Base-by-base conservation (phyloP, 2,888 invertebrate genomes). In the Drosophila rellima region DNA sequence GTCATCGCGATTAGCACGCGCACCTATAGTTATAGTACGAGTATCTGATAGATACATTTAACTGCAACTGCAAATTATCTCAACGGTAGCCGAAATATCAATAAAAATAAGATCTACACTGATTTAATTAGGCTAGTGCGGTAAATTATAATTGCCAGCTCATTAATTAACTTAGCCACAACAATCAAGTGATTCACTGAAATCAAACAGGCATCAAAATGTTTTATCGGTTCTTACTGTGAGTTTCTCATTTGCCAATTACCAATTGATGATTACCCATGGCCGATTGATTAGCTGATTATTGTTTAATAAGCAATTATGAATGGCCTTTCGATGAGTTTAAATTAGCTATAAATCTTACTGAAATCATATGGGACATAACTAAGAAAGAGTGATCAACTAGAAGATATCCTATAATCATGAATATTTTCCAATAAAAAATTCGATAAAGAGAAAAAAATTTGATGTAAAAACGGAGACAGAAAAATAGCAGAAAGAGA, bases 1-100 rank as follows among this genome's bases (percentile, higher is more conserved):
- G 87, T 84, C 89, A 86, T 84, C 87, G 88, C 82, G 87, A 84
- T 84, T 83, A 78, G 79, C 78, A 70, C 72, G 78, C 71, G 74
- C 80, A 72, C 68, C 10, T n/a, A 15, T 33, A 15, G 1, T 8
- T 8, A 4, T 23, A 11, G 59, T 33, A 51, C 39, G 35, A 20
- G 67, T 74, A 79, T 82, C 82, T 76, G 70, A 73, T 78, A 60
- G 73, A 78, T 87, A 65, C 60, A 50, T 20, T 44, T 15, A 23
- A 8, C 35, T 6, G 35, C 29, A 33, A 13, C 17, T 47, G 26
- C 7, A 23, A 11, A 55, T 33, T 20, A 17, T 47, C 33, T 47
- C 35, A 26, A 47, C 72, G 35, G 60, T 64, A 52, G 78, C 62
- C 18, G 18, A 39, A 63, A 52, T 63, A 63, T 64, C 45, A 37